Percentiles rank a stretch among this genome's conserved stretches.
These are phyloP conservation scores for Euplagia quadripunctaria DNA, from an alignment of 2,888 invertebrate species.

Conservation along the genomic window DNA sequence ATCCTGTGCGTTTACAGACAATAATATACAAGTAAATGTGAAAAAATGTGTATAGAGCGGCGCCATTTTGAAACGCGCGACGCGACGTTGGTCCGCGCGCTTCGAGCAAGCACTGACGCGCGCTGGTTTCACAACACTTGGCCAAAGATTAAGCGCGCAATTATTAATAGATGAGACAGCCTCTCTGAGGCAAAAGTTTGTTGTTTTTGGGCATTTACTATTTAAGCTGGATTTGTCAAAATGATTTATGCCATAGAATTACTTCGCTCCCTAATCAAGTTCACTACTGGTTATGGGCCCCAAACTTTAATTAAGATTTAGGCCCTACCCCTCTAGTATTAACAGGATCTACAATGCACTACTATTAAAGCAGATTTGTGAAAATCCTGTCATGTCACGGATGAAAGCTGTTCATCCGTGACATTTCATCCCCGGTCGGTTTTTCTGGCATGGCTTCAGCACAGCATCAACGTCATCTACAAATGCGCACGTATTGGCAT, in stretches of 20 bases:
- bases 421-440: too few relatives aligned
- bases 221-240: background rate
- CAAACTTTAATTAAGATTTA: too few relatives aligned
- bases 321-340: too few relatives aligned
- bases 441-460: too few relatives aligned
- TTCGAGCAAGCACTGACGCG: constrained; percentile 79
- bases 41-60: constrained; percentile 69
- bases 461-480: too few relatives aligned
- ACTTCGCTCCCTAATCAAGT: too few relatives aligned
- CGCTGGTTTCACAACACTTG: constrained; percentile 78
- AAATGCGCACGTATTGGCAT: too few relatives aligned
- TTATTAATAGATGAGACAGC: constrained; percentile 22
- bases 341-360: too few relatives aligned
- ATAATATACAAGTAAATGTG: constrained; percentile 61
- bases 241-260: background rate
- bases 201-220: background rate
- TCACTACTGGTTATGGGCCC: too few relatives aligned
- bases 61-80: constrained; percentile 78
- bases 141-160: constrained; percentile 65
- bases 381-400: too few relatives aligned
- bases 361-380: too few relatives aligned
- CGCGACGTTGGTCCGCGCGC: constrained; percentile 73
- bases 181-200: constrained; percentile 38
- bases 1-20: constrained; percentile 70
- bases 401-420: too few relatives aligned